phyloP scores from a whole-genome alignment of 1,140 invertebrate species.

The Philopotamus ludificatus region DNA sequence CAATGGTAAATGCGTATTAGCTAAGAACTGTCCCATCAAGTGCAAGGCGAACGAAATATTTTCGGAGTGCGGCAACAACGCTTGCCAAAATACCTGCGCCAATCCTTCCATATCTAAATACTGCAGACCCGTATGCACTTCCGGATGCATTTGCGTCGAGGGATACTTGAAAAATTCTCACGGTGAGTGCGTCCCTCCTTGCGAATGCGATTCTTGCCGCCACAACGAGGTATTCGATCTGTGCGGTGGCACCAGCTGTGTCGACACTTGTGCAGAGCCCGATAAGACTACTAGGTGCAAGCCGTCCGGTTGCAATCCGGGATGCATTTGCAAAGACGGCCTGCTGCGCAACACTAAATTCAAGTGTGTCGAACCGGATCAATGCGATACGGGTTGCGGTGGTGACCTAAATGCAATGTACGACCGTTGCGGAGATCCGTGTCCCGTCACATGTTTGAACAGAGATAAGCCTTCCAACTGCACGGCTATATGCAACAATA shows the following conservation, averaged over 20 bases:
- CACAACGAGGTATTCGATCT: constrained; percentile 29
- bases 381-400: background rate
- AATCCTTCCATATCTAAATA: background rate
- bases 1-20: constrained; percentile 1
- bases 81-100: constrained; percentile 24
- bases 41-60: constrained; percentile 25
- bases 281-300: background rate
- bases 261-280: constrained; percentile 30
- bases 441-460: constrained; percentile 23
- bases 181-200: constrained; percentile 17
- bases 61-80: constrained; percentile 29
- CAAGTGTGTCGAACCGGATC: background rate
- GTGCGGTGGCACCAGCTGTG: constrained; percentile 27
- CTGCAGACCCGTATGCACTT: constrained; percentile 22
- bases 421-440: constrained; percentile 10
- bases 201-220: constrained; percentile 15
- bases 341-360: background rate
- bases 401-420: background rate
- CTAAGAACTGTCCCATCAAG: background rate
- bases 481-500: background rate
- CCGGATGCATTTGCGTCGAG: constrained; percentile 23
- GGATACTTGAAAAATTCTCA: constrained; percentile 31
- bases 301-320: background rate
- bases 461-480: constrained; percentile 6
- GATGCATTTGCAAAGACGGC: constrained; percentile 5